Evolutionary conservation across 92 coral and sea anemone genomes (phyloP).

Genomic region (Anthopleura xanthogrammica): DNA sequence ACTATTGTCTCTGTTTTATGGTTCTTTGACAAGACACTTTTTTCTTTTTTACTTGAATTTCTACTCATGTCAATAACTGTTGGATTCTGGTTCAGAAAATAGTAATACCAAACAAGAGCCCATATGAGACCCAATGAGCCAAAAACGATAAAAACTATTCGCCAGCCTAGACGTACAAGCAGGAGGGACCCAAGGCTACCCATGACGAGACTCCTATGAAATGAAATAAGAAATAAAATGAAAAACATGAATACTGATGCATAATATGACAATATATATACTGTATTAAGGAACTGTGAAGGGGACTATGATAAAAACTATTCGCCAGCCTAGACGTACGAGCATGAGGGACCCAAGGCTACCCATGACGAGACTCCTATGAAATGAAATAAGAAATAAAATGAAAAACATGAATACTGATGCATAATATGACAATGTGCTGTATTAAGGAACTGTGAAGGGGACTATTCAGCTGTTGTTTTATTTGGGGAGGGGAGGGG

Average conservation of each 20-base stretch:
- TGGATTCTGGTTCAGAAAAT: constrained; percentile 26
- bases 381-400: constrained; percentile 3
- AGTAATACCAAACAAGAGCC: constrained; percentile 48
- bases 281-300: neutral
- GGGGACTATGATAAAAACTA: constrained; percentile 53
- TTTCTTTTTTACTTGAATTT: neutral
- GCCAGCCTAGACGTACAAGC: constrained; percentile 59
- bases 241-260: neutral
- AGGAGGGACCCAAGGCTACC: constrained; percentile 70
- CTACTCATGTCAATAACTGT: constrained; percentile 26
- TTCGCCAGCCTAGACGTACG: constrained; percentile 56
- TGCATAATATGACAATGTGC: neutral
- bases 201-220: constrained; percentile 49
- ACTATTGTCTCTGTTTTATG: constrained; percentile 18
- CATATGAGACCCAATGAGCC: constrained; percentile 57
- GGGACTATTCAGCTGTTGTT: neutral
- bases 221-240: constrained; percentile 2
- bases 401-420: neutral
- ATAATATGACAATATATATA: neutral
- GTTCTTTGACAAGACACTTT: neutral
- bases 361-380: constrained; percentile 57
- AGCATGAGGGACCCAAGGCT: constrained; percentile 68
- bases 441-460: neutral
- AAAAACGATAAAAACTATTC: constrained; percentile 58
- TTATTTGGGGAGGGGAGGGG: no score